phyloP scores from a whole-genome alignment of 2,888 invertebrate genomes.

The Cistogaster globosa region DNA sequence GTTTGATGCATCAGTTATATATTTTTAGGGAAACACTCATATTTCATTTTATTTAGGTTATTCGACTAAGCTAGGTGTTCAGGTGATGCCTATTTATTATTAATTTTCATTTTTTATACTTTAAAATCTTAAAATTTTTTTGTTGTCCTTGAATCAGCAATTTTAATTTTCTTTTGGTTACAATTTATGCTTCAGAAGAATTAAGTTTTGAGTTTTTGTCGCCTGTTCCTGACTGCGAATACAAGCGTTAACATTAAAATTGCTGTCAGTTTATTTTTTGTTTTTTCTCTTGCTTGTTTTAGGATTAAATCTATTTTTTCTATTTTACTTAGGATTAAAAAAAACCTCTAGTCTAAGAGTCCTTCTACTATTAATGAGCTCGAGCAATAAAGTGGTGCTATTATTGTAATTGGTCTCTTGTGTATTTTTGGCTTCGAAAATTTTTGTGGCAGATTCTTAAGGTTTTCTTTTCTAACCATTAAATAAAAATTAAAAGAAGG shows the following conservation, averaged over 20 bases:
- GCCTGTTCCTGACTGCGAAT: background rate
- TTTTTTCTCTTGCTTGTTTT: background rate
- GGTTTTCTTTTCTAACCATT: background rate
- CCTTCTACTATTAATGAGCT: conserved; percentile 54
- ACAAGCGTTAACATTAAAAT: too few relatives aligned
- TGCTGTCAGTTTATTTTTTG: background rate
- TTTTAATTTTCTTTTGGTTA: background rate
- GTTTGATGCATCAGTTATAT: conserved; percentile 9
- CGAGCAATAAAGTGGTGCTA: conserved; percentile 64
- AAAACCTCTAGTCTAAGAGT: conserved; percentile 29
- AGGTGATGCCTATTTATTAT: background rate
- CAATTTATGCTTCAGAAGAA: too few relatives aligned
- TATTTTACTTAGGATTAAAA: conserved; percentile 4
- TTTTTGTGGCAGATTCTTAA: background rate
- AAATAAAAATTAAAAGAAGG: background rate
- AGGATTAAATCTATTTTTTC: background rate
- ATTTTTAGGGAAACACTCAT: background rate
- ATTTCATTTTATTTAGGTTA: conserved; percentile 31
- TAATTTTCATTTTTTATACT: background rate
- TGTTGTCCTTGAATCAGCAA: conserved; percentile 18
- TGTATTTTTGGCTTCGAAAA: conserved; percentile 39
- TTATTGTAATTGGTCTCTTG: conserved; percentile 63
- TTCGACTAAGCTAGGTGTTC: conserved; percentile 46
- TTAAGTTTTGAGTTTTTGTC: conserved; percentile 5
- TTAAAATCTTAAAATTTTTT: conserved; percentile 13